Conservation (phyloP, 2,888 invertebrate species). For the Macrophya annulata region DNA sequence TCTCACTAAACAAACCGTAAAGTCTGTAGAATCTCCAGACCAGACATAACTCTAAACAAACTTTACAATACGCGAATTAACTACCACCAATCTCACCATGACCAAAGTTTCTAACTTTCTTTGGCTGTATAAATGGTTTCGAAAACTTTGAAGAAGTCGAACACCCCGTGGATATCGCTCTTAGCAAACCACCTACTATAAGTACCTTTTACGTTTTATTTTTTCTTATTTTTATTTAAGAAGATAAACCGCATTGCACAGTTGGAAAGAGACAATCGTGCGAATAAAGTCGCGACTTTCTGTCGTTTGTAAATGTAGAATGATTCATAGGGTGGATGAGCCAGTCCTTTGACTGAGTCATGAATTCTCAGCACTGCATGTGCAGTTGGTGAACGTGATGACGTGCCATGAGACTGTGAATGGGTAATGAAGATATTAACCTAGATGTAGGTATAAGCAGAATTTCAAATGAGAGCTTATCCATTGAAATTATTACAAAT, state of each 20-base stretch:
- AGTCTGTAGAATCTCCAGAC: background rate
- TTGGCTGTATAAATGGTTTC: background rate
- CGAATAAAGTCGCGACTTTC: slow-evolving; percentile 12
- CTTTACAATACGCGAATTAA: slow-evolving; percentile 14
- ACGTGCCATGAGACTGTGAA: slow-evolving; percentile 4
- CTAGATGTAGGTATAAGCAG: background rate
- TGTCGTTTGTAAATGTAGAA: background rate
- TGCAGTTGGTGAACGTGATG: slow-evolving; percentile 18
- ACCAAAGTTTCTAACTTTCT: background rate
- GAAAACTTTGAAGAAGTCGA: background rate
- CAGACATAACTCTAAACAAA: background rate
- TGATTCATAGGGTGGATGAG: slow-evolving; percentile 27
- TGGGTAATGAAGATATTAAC: background rate
- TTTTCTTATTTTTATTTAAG: background rate
- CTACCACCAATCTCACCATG: background rate
- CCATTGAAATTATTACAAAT: background rate
- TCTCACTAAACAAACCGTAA: slow-evolving; percentile 10
- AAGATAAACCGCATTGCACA: background rate
- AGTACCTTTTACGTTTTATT: background rate
- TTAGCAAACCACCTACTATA: background rate
- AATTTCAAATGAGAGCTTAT: background rate
- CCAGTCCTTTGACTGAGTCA: slow-evolving; percentile 28
- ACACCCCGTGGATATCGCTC: background rate
- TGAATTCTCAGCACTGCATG: slow-evolving; percentile 29
- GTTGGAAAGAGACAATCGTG: background rate